Evolutionary conservation across 2,888 invertebrate species (phyloP), one percentile per base, ranked within the genome.

Genomic region (Oasisia sp.): DNA sequence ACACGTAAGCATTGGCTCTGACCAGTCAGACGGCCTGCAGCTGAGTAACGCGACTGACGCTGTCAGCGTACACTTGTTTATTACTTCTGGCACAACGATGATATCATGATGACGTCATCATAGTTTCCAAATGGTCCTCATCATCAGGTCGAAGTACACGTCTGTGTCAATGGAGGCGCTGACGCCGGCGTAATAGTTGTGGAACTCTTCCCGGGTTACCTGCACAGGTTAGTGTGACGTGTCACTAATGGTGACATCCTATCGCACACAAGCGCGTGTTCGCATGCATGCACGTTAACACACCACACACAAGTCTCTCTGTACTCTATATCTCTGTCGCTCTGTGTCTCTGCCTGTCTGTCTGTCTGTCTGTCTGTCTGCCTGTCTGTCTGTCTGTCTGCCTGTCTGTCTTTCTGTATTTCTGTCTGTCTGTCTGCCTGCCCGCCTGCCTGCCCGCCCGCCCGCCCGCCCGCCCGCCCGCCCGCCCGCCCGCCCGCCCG

Each of bases 81-180:
- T 74, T 74, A 74, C 74, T 5, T 5, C n/a, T n/a, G 14, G 19
- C n/a, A 74, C 74, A 74, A n/a, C 27, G 74, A 74, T n/a, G 3
- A 74, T 27, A n/a, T 74, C 74, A n/a, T 27, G 74, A 74, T 4
- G 74, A 74, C 74, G n/a, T n/a, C 14, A 74, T 74, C 74, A 92
- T 0, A 92, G 97, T 96, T 98, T 98, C 97, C 98, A 99, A 2
- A 98, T 97, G 95, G 98, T 98, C 92, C 99, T 97, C 97, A 99
- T 98, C 98, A 99, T 98, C 93, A 99, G 97, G 96, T 99, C 98
- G 96, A 99, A 99, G 96, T 98, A 99, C 92, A 98, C 98, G 96
- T 99, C 99, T 94, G 98, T 98, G 96, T 99, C 99, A 94, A 99
- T 98, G 0, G 98, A 98, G 90, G 98, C 98, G 92, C 98, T 98